Evolutionary conservation across 1,140 invertebrate genomes (phyloP), one percentile per base, ranked within the genome.

Genomic region (Callitettix versicolor): DNA sequence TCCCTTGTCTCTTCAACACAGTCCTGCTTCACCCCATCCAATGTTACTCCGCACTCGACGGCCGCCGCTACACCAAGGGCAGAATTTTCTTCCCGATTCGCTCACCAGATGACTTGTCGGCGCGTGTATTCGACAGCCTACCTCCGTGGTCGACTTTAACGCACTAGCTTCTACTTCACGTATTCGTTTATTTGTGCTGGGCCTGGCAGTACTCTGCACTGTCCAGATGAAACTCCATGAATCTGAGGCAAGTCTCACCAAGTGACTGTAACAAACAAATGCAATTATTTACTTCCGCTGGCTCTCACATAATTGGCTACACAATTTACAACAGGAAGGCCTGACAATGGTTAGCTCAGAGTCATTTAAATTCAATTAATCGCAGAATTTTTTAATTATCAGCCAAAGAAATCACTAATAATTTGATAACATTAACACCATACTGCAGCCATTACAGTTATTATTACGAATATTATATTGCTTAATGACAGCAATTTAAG

Each of bases 161-260:
- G 26, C 41, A 41, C 58, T 62, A 47, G 52, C 60, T 54, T 49
- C 46, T 48, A 34, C 34, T 48, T 18, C 9, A 38, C 20, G 24
- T 38, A 51, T 38, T 24, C 52, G 55, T 65, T 84, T 90, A 90
- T 88, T 91, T 90, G 65, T 91, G 88, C 85, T 91, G 88, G 75
- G 88, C 90, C 80, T 92, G 88, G 84, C 91, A 95, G 79, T 91
- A 91, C 79, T 92, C 88, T 79, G 86, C 86, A 76, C 86, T 90
- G 79, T 89, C 88, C 82, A 90, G 83, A 78, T 89, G 85, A 86
- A 92, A 93, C 89, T 93, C 90, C 90, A 92, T 94, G 87, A 88
- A 91, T 86, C 86, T 87, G 78, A 82, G 78, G 75, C 81, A 79
- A 67, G 71, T 73, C 72, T 79, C 75, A 70, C 76, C 73, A 71